Evolutionary conservation across 2,113 vertebrate species (phyloP), one percentile per base, ranked within the genome.

Genomic region (Bubalus kerabau): DNA sequence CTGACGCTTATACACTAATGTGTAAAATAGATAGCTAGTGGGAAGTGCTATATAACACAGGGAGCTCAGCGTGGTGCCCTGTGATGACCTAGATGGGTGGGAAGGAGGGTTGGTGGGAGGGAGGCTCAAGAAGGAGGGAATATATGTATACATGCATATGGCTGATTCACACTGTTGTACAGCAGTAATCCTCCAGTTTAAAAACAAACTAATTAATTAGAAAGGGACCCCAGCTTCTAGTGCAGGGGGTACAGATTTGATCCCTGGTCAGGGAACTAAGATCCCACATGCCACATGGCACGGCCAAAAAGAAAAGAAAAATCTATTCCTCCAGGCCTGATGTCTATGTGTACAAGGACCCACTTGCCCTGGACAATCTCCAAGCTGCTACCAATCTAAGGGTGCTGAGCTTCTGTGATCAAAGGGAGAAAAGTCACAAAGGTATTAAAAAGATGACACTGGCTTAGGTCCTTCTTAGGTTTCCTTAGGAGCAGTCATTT

Each of bases 401-500:
- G 71, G 16, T 16, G 21, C 26, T 17, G 2, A 1, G 67, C 5
- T 80, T 23, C 10, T 4, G 8, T 23, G 24, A 17, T 46, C 76
- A 59, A 90, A 32, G 10, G 43, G 26, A 90, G 26, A 17, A 5
- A 78, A 85, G n/a, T 84, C 36, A 92, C 80, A 48, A 71, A 76
- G 17, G 50, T 54, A 30, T 0, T 0, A 11, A 19, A 76, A 71
- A 92, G 74, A 46, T 36, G 5, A 40, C 5, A 23, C 57, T 24
- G 81, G 86, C 32, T 7, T 15, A 67, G 74, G 23, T 90, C 56
- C 56, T 50, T 30, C 54, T 48, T 67, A 32, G 28, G 54, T 60
- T 93, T 76, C 50, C 74, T 64, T 64, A 30, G 71, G 40, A 80
- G 36, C 12, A 24, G 46, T 54, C 40, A 43, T 87, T 80, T 97